These are phyloP conservation scores for Dichetophora obliterata DNA, from an alignment of 2,888 invertebrate species.

Conservation along the genomic window DNA sequence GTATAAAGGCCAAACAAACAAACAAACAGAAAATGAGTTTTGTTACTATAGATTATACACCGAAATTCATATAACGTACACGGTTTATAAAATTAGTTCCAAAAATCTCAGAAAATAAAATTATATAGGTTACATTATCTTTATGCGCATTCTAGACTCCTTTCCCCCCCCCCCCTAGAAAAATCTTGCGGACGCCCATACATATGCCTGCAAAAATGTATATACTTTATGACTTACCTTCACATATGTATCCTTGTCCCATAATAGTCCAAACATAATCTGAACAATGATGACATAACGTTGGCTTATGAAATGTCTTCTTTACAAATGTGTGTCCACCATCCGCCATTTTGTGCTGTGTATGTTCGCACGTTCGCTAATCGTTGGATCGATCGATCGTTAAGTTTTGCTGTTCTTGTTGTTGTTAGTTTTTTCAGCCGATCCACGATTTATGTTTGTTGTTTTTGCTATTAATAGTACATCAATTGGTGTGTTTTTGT, in stretches of 20 bases:
- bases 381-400: slow-evolving; percentile 49
- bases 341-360: slow-evolving; percentile 70
- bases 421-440: background rate
- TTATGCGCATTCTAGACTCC: no score
- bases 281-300: slow-evolving; percentile 99
- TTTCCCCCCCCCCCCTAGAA: no score
- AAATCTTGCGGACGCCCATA: no score
- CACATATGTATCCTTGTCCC: slow-evolving; percentile 99
- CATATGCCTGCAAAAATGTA: no score
- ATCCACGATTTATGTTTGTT: slow-evolving; percentile 33
- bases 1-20: no score
- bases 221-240: no score
- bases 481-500: background rate
- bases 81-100: no score
- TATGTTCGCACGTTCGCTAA: slow-evolving; percentile 41
- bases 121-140: no score
- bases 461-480: background rate
- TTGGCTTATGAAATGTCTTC: slow-evolving; percentile 99
- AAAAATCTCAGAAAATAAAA: no score
- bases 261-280: slow-evolving; percentile 99
- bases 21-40: no score
- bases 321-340: slow-evolving; percentile 98
- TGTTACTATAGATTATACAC: no score
- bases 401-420: background rate
- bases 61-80: no score